Base-by-base conservation (phyloP, 2,888 invertebrate genomes). In the Fabriciana adippe region DNA sequence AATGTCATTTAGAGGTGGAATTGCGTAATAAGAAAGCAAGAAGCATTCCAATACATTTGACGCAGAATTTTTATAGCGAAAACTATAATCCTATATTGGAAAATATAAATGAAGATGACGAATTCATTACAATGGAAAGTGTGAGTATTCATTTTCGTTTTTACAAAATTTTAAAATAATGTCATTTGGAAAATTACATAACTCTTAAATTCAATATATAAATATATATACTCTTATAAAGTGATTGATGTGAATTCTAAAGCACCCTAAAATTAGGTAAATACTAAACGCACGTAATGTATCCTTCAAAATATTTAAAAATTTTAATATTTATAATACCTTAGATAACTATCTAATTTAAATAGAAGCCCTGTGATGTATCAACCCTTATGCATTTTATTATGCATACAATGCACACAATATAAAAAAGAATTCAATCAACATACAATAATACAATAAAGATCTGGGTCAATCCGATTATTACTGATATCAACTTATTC, bases 111-210 rank as follows among this genome's bases (percentile, higher is more conserved):
- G 92, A 92, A 75, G 82, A 85, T 73, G 90, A 91, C 73, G 93
- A 94, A 67, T 92, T 94, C 73, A 93, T 95, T 70, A 94, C 95
- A 26, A 94, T 95, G 93, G 95, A 95, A 88, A 95, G 93, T 87
- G 94, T 94, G 82, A 90, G 88, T 87, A 41, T 53, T 56, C 4
- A 13, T 3, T 13, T 57, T 57, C 35, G 11, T 11, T 11, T 41
- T 41, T 11, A 41, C 11, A 11, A 8, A 41, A 11, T 11, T 26
- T 26, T 3, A 5, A 26, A 26, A 26, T 26, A 26, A 26, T 26
- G 26, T 26, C 0, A 26, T 3, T 26, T 26, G 26, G 26, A 26
- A 26, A 26, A 26, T 26, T 4, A 26, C 26, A 26, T 26, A 26
- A 26, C 26, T 26, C 26, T 26, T 0, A 4, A 26, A 26, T 26